Base-by-base conservation (phyloP, 2,888 invertebrate genomes). In the Automeris io region DNA sequence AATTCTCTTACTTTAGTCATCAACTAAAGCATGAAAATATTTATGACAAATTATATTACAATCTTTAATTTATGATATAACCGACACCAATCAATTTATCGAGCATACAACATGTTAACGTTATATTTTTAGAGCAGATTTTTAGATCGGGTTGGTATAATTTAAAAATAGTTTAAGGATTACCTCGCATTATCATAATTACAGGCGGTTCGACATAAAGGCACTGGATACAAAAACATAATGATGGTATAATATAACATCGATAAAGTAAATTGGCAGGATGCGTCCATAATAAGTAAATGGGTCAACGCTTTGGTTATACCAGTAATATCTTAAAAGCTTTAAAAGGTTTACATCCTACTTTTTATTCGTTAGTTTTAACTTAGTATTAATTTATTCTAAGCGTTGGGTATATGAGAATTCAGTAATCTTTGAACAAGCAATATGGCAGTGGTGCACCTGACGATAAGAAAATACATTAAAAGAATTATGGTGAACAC, bases 211-310 rank as follows among this genome's bases (percentile, higher is more conserved):
- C 61, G 53, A 63, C 65, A 64, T 65, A 73, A 69, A 74, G 62
- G 72, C 63, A 68, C 57, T 59, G 64, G 61, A 49, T 68, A 79
- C 76, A 82, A 85, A 83, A 83, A 81, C 57, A 70, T 77, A 83
- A 83, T 82, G 77, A 72, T 62, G 53, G 68, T 68, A 71, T 81
- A 78, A 81, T 82, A 70, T 69, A 72, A 77, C 75, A 70, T 77
- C 79, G 74, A 83, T 82, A 81, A 75, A 78, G 70, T 75, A 79
- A 82, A 85, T 82, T 82, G 82, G 71, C 81, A 79, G 80, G 82
- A 77, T 79, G 71, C 68, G 61, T 63, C 60, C 59, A 49, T 76
- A 75, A 71, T 74, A 69, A 69, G 64, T 70, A 76, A 80, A 79
- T 70, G 66, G 74, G 64, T 76, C 76, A 70, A 68, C 66, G 66